Base-by-base conservation (phyloP, 1,140 invertebrate species). In the Cephus cinctus region DNA sequence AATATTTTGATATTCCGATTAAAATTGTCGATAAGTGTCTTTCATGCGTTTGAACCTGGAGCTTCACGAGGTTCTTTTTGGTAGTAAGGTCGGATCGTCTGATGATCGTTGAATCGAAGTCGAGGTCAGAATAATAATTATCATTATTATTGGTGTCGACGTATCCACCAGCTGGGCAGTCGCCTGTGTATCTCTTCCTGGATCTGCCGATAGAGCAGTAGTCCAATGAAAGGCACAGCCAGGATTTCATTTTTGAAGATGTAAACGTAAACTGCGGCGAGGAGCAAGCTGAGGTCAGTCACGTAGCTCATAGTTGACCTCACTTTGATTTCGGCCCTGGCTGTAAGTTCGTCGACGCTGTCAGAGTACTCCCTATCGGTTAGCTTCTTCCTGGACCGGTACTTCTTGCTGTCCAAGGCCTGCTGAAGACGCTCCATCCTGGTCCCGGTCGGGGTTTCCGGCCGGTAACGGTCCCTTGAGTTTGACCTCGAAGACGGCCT, bases 241-340 rank as follows among this genome's bases (percentile, higher is more conserved):
- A 90, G 72, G 41, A 83, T 75, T 64, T 89, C 87, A 57, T 87
- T 86, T 59, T 87, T 86, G 59, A 89, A 90, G 8, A 89, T 66
- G 66, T 90, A 91, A 25, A 90, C 76, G 40, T 77, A 76, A 8
- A 67, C 31, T 4, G 88, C 88, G 1, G 89, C 80, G 11, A 85
- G 36, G 40, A 89, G 78, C 53, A 89, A 78, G 23, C 83, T 83
- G 36, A 88, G 57, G 63, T 89, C 87, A 0, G 86, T 86, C 5
- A 82, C 69, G 56, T 86, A 88, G 58, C 83, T 84, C 2, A 89
- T 71, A 0, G 78, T 81, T 4, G 81, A 80, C 35, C 82, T 78
- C 1, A 89, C 85, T 54, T 83, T 88, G 20, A 71, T 76, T 52
- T 85, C 81, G 1, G 86, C 83, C 52, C 81, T 75, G 32, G 81